Conservation (phyloP, 2,797 vertebrate genomes). For the Centropyge bicolor region DNA sequence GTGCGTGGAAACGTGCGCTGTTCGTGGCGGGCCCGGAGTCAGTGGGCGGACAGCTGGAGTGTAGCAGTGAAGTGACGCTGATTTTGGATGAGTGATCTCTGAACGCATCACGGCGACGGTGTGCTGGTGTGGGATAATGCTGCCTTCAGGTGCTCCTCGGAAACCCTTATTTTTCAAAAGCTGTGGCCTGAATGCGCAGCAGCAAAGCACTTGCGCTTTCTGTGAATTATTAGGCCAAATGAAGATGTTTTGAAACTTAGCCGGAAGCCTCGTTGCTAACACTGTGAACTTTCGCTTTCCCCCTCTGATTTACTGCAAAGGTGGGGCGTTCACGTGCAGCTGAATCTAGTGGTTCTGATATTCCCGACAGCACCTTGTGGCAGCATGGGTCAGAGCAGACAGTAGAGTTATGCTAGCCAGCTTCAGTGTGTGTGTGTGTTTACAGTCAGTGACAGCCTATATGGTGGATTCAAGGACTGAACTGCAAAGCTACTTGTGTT, state of each 20-base stretch:
- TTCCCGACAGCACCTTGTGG: constrained; percentile 16
- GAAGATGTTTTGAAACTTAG: not conserved
- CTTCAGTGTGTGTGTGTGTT: not conserved
- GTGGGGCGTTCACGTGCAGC: constrained; percentile 18
- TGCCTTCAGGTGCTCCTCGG: constrained; percentile 73
- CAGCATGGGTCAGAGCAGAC: constrained; percentile 50
- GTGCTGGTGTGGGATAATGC: constrained; percentile 54
- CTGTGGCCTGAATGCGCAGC: not conserved
- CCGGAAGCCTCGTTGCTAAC: accelerated
- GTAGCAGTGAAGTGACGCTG: constrained; percentile 75
- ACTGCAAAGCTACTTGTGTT: not conserved
- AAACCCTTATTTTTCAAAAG: constrained; percentile 34
- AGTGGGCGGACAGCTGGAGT: not conserved
- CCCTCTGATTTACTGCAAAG: not conserved
- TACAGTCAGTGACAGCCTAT: no score
- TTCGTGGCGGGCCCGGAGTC: not conserved
- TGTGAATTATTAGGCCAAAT: accelerated
- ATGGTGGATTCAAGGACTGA: not conserved
- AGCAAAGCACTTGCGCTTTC: accelerated
- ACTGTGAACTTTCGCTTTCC: not conserved
- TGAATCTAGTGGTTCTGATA: not conserved
- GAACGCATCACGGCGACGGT: constrained; percentile 69
- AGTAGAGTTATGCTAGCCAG: constrained; percentile 64
- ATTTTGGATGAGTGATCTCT: constrained; percentile 81
- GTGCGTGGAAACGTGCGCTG: not conserved